These are phyloP conservation scores for Troglohyphantes excavatus DNA, from an alignment of 2,888 invertebrate genomes.

Conservation along the genomic window DNA sequence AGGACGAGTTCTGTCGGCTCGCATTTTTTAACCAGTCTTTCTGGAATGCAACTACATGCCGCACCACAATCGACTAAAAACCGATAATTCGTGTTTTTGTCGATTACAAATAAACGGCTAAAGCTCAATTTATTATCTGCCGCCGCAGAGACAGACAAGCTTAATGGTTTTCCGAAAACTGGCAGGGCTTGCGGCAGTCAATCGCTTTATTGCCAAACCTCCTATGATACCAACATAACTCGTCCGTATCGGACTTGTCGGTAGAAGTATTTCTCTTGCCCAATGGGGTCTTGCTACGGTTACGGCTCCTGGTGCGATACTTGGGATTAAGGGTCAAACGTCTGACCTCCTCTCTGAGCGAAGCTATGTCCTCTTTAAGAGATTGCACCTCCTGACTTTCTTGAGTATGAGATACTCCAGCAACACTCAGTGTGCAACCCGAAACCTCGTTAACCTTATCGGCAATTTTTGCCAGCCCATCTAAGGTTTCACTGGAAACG, in stretches of 20 bases:
- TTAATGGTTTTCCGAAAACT: not conserved
- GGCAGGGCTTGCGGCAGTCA: not conserved
- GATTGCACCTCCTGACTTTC: not conserved
- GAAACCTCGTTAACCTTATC: slow-evolving; percentile 14
- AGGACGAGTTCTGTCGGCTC: not conserved
- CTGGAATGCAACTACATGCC: not conserved
- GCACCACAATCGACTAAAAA: not conserved
- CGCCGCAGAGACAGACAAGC: not conserved
- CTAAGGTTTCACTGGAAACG: not conserved
- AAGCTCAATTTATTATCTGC: not conserved
- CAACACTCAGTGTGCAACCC: not conserved
- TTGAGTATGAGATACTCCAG: not conserved
- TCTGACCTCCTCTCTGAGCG: not conserved
- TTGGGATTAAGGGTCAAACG: no score
- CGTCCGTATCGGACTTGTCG: no score
- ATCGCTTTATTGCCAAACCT: not conserved
- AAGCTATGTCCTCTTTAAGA: not conserved
- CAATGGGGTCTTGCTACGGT: no score
- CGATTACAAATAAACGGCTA: slow-evolving; percentile 3
- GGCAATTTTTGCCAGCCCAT: not conserved
- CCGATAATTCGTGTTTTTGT: not conserved
- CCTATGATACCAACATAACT: not conserved
- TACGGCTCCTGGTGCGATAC: no score
- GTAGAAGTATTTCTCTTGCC: no score
- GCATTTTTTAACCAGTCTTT: not conserved